A percentile compares a stretch with the other conserved stretches of the same genome.
phyloP scores from a whole-genome alignment of 2,113 vertebrate genomes.

The Onychostruthus taczanowskii region DNA sequence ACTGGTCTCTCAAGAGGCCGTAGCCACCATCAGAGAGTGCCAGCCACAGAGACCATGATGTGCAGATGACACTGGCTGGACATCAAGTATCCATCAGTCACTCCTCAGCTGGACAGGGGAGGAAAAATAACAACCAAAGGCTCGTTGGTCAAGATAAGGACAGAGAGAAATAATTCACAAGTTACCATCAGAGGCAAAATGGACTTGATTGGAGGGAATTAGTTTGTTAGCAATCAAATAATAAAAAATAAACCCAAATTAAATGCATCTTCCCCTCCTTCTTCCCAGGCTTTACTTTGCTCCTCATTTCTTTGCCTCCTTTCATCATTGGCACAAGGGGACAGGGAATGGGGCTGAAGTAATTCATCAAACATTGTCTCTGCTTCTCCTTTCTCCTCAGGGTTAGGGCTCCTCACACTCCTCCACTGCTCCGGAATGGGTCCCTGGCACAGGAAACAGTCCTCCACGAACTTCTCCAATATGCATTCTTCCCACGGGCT shows the following conservation, averaged over 20 bases:
- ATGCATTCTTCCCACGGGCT: background rate
- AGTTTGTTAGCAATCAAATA: background rate
- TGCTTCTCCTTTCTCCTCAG: background rate
- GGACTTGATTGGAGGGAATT: background rate
- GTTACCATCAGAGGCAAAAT: background rate
- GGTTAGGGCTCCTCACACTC: background rate
- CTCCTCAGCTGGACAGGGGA: background rate
- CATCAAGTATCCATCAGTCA: background rate
- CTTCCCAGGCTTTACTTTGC: background rate
- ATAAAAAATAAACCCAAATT: background rate
- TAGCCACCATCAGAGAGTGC: background rate
- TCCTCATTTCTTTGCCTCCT: background rate
- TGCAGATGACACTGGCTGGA: background rate
- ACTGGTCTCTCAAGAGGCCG: background rate
- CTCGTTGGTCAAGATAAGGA: background rate
- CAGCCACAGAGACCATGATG: rapidly evolving
- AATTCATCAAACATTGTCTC: background rate
- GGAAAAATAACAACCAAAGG: background rate
- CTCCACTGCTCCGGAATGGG: background rate
- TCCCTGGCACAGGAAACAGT: no score
- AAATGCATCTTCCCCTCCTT: background rate
- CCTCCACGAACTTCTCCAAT: background rate
- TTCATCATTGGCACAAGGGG: background rate
- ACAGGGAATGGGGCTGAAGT: background rate
- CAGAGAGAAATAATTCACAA: background rate